These are phyloP conservation scores for Tiaroga cobitis DNA, from an alignment of 2,797 vertebrate species.

Conservation along the genomic window DNA sequence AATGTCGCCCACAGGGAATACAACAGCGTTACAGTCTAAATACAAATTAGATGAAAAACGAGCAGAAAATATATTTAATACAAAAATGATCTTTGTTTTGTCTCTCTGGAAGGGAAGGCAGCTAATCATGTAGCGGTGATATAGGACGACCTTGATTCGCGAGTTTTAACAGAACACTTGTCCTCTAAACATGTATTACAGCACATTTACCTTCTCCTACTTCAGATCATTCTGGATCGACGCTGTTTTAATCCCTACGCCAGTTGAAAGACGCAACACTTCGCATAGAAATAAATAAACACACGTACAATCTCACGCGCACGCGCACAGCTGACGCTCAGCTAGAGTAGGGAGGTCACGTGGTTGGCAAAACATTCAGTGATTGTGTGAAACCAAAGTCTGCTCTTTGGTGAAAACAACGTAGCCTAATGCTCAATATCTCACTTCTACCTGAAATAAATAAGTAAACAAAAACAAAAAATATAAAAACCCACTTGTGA, in stretches of 20 bases:
- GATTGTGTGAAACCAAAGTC: neutral
- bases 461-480: neutral
- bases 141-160: constrained; percentile 28
- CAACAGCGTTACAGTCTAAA: neutral
- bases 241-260: constrained; percentile 29
- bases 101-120: constrained; percentile 1
- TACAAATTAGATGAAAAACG: neutral
- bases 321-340: constrained; percentile 43
- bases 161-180: neutral
- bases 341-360: constrained; percentile 38
- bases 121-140: constrained; percentile 26
- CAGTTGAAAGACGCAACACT: constrained; percentile 16
- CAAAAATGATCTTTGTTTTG: neutral
- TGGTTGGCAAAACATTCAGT: neutral
- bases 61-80: neutral
- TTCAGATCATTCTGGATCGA: constrained; percentile 49
- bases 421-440: neutral
- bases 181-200: neutral
- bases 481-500: neutral
- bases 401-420: neutral
- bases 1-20: neutral
- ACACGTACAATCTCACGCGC: constrained; percentile 29
- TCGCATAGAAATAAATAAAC: constrained; percentile 49
- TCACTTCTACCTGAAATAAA: neutral
- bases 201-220: constrained; percentile 10